phyloP scores from a whole-genome alignment of 2,797 vertebrate genomes.

The Myotis vivesi region DNA sequence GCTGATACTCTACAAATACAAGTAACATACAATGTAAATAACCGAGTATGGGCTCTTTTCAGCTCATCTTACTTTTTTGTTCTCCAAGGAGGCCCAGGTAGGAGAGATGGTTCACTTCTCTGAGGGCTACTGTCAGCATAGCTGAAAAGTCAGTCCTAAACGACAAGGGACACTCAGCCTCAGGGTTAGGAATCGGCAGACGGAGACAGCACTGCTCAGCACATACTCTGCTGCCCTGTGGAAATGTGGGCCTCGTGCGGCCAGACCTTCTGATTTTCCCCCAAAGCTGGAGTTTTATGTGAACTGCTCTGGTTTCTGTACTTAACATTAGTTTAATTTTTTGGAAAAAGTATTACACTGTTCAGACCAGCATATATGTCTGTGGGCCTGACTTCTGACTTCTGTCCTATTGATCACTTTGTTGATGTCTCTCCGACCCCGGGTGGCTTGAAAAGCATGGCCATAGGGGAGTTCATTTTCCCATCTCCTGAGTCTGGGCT shows the following conservation, averaged over 20 bases:
- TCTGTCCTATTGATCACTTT: background rate
- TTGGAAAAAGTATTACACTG: background rate
- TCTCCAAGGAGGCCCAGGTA: background rate
- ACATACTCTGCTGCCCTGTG: background rate
- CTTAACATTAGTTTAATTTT: background rate
- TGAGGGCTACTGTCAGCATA: background rate
- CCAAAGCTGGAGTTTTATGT: background rate
- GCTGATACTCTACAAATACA: background rate
- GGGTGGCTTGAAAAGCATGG: background rate
- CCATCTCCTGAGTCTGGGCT: background rate
- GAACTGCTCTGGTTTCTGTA: background rate
- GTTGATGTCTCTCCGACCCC: background rate
- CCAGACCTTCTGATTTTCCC: background rate
- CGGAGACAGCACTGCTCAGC: background rate
- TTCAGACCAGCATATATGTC: background rate
- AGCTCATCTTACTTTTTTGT: fast-evolving
- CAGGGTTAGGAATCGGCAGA: fast-evolving
- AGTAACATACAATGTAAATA: background rate
- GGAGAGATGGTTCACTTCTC: background rate
- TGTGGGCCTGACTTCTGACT: background rate
- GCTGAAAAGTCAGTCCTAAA: background rate
- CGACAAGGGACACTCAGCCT: fast-evolving
- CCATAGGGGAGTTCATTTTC: background rate
- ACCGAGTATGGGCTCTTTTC: background rate
- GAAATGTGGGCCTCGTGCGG: background rate